phyloP scores from a whole-genome alignment of 2,888 invertebrate genomes.

The Mesorhabditis spiculigera region DNA sequence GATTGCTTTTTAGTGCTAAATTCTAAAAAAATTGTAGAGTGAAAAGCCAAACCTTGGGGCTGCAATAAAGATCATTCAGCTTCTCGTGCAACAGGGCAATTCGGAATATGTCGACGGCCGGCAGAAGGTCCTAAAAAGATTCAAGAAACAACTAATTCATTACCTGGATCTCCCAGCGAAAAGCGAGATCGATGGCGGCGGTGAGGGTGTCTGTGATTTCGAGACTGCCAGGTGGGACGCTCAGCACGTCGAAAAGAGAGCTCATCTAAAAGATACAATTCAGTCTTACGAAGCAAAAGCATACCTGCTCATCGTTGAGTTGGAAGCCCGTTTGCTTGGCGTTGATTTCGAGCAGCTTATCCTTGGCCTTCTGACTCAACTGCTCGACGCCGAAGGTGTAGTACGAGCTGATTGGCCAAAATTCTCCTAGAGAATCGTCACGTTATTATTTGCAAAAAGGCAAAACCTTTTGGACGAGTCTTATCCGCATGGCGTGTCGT shows the following conservation, averaged over 20 bases:
- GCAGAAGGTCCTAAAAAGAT: constrained; percentile 76
- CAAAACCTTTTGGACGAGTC: constrained; percentile 39
- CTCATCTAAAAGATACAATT: constrained; percentile 11
- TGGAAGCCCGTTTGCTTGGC: constrained; percentile 28
- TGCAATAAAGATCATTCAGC: constrained; percentile 65
- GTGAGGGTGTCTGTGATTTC: constrained; percentile 63
- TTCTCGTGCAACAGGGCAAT: constrained; percentile 74
- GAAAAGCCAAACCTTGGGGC: constrained; percentile 11
- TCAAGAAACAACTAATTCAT: not conserved
- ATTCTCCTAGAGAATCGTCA: constrained; percentile 6
- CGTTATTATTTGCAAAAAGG: no score
- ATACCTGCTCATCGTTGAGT: constrained; percentile 23
- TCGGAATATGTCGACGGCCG: constrained; percentile 81
- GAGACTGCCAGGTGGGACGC: constrained; percentile 11
- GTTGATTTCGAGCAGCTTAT: constrained; percentile 35
- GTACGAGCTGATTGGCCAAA: not conserved
- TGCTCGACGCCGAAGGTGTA: constrained; percentile 32
- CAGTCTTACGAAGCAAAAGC: not conserved
- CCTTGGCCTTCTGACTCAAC: constrained; percentile 37
- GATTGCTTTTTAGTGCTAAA: not conserved
- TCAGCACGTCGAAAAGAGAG: constrained; percentile 20
- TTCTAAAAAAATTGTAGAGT: not conserved
- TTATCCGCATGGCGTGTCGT: constrained; percentile 14
- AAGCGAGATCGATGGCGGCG: constrained; percentile 67
- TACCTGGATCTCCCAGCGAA: constrained; percentile 68